Base-by-base conservation (phyloP, 2,113 vertebrate species). In the human region DNA sequence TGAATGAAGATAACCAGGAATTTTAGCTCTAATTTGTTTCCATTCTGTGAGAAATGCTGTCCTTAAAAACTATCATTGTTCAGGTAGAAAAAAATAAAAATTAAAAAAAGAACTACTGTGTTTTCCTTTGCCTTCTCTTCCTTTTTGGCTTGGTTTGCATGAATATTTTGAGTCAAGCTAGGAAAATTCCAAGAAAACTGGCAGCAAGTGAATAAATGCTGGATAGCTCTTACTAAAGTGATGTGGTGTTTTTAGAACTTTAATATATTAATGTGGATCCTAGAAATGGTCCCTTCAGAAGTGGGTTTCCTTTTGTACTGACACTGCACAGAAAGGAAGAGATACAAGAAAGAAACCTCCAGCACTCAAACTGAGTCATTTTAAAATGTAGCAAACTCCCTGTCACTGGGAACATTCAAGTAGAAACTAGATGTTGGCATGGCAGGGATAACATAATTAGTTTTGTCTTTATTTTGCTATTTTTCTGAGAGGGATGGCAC, bases 151-250 rank as follows among this genome's bases (percentile, higher is more conserved):
- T 85, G 79, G 83, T 92, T 95, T 92, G 40, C 64, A 38, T 89
- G 59, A 23, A 18, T 96, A 86, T 89, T 96, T 96, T 95, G 72
- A 85, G 73, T 45, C 12, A 23, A 96, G n/a, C 57, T 86, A 92
- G 68, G n/a, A 85, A 94, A 89, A 76, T 81, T 84, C 48, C 57
- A 64, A 64, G 52, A 73, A 38, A 76, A 85, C 16, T 81, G 82
- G 61, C 18, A 88, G 48, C 30, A 52, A 22, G 43, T 91, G n/a
- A 83, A 57, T 30, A 95, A 83, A 93, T 43, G 40, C 22, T 52
- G 12, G n/a, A 14, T 43, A 76, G 12, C 40, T 70, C 79, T 86
- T 76, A 81, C 13, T 16, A 66, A 68, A 92, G 20, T 8, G 20
- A 79, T 12, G 10, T 40, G 22, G 45, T 87, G 13, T 17, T 72